Conservation (phyloP, 2,113 vertebrate species). For the Ammodytes marinus region DNA sequence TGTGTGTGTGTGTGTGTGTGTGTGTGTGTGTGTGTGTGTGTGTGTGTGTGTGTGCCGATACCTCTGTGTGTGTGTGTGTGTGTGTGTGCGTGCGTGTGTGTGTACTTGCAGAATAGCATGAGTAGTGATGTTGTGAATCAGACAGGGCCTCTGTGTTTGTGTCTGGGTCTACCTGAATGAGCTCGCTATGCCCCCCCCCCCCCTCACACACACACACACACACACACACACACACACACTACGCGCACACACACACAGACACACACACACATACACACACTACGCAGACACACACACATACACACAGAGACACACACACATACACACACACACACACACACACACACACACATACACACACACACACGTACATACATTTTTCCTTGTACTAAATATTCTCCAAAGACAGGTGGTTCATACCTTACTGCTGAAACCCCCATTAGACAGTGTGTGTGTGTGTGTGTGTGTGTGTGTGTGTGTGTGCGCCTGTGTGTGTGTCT, state of each 20-base stretch:
- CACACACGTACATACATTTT: neutral
- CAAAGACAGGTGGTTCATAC: slow-evolving; percentile 78
- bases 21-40: neutral
- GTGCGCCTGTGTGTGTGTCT: neutral
- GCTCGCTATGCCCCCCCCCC: neutral
- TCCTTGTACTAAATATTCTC: slow-evolving; percentile 12
- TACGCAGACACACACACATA: too few relatives aligned
- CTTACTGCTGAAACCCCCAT: slow-evolving; percentile 2
- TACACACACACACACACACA: slow-evolving; percentile 21
- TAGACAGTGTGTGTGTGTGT: neutral
- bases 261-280: neutral
- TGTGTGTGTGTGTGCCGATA: neutral
- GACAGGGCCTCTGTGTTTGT: slow-evolving; percentile 30
- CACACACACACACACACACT: slow-evolving; percentile 16
- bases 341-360: slow-evolving; percentile 5
- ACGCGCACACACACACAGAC: slow-evolving; percentile 8
- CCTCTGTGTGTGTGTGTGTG: neutral
- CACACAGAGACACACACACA: neutral
- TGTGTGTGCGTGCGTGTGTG: neutral
- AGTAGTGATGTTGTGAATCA: neutral
- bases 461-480: slow-evolving; percentile 19
- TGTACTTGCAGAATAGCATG: neutral
- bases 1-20: too few relatives aligned
- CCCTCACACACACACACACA: neutral
- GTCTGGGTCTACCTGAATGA: slow-evolving; percentile 34